phyloP scores from a whole-genome alignment of 2,888 invertebrate genomes.

The Nephrotoma guestfalica region DNA sequence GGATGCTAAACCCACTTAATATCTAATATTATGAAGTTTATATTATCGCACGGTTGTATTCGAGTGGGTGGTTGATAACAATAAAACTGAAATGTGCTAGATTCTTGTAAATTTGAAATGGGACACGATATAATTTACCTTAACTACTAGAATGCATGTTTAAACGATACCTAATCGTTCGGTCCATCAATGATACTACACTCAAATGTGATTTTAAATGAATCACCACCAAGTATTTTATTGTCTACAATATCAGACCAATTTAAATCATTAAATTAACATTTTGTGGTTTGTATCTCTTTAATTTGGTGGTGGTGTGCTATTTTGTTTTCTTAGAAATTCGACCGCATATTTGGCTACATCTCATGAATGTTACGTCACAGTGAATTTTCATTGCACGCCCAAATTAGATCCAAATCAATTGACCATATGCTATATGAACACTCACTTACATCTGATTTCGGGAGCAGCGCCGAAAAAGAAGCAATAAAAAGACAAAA shows the following conservation, averaged over 20 bases:
- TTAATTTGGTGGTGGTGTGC: too few relatives aligned
- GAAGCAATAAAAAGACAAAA: background rate
- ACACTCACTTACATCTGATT: background rate
- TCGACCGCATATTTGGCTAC: too few relatives aligned
- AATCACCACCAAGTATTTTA: background rate
- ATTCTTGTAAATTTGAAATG: background rate
- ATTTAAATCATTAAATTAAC: background rate
- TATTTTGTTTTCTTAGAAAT: too few relatives aligned
- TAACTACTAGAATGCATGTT: background rate
- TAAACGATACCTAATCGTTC: background rate
- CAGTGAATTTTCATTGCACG: too few relatives aligned
- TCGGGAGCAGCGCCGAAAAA: background rate
- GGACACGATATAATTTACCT: background rate
- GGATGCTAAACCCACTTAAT: background rate
- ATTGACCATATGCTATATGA: background rate
- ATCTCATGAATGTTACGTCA: too few relatives aligned
- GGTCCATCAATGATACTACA: background rate
- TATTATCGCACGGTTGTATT: background rate
- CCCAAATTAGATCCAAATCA: background rate
- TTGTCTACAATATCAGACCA: background rate
- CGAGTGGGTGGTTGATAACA: background rate
- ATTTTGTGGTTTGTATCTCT: background rate
- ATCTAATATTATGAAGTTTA: background rate
- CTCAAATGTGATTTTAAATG: background rate
- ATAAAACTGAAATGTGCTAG: background rate